These are phyloP conservation scores for Datnioides undecimradiatus DNA, from an alignment of 2,113 vertebrate genomes.

Conservation along the genomic window DNA sequence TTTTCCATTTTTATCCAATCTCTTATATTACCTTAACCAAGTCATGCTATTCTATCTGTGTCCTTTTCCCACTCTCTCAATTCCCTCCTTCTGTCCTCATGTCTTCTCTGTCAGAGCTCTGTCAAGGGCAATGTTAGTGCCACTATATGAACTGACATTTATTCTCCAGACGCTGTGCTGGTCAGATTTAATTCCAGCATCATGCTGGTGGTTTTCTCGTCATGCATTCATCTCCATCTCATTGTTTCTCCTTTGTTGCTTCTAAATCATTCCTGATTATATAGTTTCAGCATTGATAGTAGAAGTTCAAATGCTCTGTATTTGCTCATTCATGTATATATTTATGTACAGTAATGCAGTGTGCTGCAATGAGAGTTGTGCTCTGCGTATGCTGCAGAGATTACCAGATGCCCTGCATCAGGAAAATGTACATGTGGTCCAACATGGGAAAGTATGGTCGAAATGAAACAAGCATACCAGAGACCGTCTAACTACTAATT, in stretches of 20 bases:
- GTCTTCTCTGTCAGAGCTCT: neutral
- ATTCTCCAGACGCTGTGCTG: neutral
- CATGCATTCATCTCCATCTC: neutral
- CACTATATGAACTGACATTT: constrained; percentile 24
- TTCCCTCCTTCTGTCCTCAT: neutral
- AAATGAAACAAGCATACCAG: neutral
- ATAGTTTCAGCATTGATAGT: neutral
- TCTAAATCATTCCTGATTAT: constrained; percentile 19
- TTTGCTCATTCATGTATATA: constrained; percentile 13
- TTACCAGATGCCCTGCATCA: neutral
- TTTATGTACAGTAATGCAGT: neutral
- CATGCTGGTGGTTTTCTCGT: neutral
- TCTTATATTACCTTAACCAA: neutral
- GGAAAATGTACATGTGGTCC: neutral
- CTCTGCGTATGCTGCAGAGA: neutral
- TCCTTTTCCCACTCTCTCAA: neutral
- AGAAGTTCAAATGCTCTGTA: neutral
- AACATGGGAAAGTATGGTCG: neutral
- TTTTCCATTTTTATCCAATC: neutral
- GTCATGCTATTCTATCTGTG: neutral
- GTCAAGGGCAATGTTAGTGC: neutral
- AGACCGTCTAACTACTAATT: neutral
- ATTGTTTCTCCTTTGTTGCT: neutral
- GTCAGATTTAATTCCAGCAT: neutral
- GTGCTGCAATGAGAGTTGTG: neutral